Evolutionary conservation across 2,113 vertebrate genomes (phyloP).

Genomic region (Glaucidium brasilianum): DNA sequence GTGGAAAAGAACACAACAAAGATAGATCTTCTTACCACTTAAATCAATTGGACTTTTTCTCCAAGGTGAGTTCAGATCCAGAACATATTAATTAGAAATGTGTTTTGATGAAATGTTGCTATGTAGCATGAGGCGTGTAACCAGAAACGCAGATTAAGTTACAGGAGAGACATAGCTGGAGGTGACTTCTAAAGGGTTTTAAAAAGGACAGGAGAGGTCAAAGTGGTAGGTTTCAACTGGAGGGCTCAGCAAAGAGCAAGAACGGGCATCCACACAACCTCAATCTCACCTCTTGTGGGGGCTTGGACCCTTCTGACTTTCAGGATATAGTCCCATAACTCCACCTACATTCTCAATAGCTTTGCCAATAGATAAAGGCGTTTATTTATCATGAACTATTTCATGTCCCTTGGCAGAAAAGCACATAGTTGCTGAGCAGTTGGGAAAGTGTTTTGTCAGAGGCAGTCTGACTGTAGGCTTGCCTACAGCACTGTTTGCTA

Average conservation of each 20-base stretch:
- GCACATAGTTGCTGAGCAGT: background rate
- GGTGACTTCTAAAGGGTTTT: background rate
- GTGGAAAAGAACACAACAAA: background rate
- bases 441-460: constrained; percentile 30
- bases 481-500: background rate
- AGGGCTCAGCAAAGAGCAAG: background rate
- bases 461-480: background rate
- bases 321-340: background rate
- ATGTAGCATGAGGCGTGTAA: background rate
- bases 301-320: background rate
- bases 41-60: background rate
- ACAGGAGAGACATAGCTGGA: background rate
- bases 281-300: background rate
- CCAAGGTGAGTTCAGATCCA: background rate
- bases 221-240: background rate
- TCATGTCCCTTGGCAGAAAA: constrained; percentile 40
- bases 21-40: background rate
- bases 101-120: background rate
- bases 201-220: background rate
- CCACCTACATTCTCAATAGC: constrained; percentile 32
- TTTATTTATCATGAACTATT: background rate
- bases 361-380: constrained; percentile 53
- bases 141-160: background rate
- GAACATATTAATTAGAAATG: constrained; percentile 1
- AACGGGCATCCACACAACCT: background rate